Conservation (phyloP, 2,113 vertebrate genomes). For the Parotia lawesii region DNA sequence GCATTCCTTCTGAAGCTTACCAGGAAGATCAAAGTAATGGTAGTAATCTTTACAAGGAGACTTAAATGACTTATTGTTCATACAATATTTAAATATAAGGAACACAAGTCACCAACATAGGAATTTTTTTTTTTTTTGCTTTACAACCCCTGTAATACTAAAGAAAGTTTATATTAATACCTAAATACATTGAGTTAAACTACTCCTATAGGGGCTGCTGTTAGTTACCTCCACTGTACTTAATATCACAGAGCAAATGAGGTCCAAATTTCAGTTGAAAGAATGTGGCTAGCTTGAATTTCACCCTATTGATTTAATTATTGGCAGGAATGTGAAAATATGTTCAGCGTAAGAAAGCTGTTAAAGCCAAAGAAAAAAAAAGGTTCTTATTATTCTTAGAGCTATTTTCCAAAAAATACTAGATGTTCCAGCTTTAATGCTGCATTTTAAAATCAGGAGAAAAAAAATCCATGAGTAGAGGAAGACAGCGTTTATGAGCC, state of each 20-base stretch:
- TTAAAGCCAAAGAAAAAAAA: not conserved
- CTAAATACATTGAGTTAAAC: constrained; percentile 14
- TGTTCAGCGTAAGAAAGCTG: constrained; percentile 17
- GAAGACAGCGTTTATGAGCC: not conserved
- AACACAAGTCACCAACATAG: not conserved
- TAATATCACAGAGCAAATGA: not conserved
- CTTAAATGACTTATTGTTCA: not conserved
- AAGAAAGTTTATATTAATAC: not conserved
- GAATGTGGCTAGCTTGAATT: constrained; percentile 3
- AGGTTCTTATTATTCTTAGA: not conserved
- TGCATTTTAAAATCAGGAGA: not conserved
- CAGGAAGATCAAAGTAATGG: not conserved
- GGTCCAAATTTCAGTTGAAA: not conserved
- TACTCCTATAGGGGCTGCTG: constrained; percentile 1
- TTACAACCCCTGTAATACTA: not conserved
- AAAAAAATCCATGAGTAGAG: not conserved
- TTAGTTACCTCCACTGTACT: not conserved
- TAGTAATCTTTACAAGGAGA: not conserved
- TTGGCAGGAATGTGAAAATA: constrained; percentile 26
- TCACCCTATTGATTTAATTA: constrained; percentile 30
- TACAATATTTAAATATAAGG: not conserved
- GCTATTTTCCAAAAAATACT: not conserved
- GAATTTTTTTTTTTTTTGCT: not conserved
- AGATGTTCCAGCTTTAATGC: not conserved
- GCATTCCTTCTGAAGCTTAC: not conserved